Evolutionary conservation across 1,140 invertebrate species (phyloP).

Genomic region (Agraylea sexmaculata): DNA sequence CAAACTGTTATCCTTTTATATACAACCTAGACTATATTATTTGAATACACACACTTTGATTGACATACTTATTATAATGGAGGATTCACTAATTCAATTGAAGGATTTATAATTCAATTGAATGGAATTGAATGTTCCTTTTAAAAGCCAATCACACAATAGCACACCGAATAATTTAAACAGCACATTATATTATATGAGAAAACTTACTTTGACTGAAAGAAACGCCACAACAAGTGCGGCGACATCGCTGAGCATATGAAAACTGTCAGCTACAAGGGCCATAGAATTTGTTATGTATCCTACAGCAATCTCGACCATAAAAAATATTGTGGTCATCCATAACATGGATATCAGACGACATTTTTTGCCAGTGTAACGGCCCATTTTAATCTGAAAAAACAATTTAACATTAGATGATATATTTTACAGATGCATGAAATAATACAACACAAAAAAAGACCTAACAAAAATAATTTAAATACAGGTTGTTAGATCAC

Average conservation of each 20-base stretch:
- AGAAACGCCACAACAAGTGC: constrained; percentile 81
- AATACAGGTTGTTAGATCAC: too few species aligned
- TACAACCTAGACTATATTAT: constrained; percentile 10
- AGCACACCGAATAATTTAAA: too few species aligned
- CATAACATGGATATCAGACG: constrained; percentile 81
- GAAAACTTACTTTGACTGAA: constrained; percentile 66
- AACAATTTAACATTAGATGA: background rate
- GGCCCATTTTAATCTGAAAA: constrained; percentile 55
- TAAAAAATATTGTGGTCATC: constrained; percentile 75
- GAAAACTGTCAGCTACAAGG: constrained; percentile 85
- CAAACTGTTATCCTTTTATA: constrained; percentile 9
- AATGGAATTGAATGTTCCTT: too few species aligned
- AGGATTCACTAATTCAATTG: too few species aligned
- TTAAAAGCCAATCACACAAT: background rate
- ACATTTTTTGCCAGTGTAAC: constrained; percentile 86
- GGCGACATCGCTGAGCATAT: constrained; percentile 86
- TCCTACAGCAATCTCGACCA: constrained; percentile 82
- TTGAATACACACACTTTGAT: background rate
- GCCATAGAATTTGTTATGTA: constrained; percentile 91
- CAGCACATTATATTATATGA: too few species aligned
- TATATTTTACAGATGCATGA: background rate
- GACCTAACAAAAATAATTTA: too few species aligned
- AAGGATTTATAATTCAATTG: too few species aligned
- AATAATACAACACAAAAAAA: background rate
- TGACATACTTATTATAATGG: background rate